Conservation (phyloP, 2,113 vertebrate species). For the Petroica traversi region DNA sequence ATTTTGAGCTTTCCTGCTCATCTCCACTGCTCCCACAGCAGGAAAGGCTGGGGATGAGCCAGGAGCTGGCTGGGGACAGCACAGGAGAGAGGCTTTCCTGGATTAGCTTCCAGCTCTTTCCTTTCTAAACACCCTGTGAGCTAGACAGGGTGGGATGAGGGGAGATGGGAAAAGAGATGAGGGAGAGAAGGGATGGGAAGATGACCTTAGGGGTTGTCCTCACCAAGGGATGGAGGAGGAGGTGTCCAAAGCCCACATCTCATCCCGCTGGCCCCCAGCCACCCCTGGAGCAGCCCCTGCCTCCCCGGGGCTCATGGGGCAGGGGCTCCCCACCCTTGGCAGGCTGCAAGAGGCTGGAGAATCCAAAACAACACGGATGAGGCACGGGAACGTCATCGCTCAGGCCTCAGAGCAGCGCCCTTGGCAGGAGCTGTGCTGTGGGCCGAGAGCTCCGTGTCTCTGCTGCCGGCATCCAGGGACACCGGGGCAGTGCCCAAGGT, state of each 20-base stretch:
- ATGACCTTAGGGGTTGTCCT: not conserved
- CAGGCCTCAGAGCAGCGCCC: not conserved
- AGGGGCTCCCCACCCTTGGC: slow-evolving; percentile 18
- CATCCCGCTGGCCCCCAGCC: not conserved
- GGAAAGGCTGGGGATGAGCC: not conserved
- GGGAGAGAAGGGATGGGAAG: not conserved
- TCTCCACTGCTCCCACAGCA: accelerated
- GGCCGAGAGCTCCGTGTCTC: accelerated
- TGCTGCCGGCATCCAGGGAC: accelerated
- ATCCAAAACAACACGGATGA: not conserved
- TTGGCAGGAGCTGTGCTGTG: not conserved
- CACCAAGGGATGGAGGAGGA: not conserved
- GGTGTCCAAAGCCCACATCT: not conserved
- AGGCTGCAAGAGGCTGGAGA: not conserved
- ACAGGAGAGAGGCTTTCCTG: not conserved
- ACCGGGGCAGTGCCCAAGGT: accelerated
- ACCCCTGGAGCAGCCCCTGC: accelerated
- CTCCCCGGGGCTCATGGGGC: not conserved
- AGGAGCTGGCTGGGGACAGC: not conserved
- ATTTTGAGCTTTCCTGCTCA: not conserved
- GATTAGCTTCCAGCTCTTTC: not conserved
- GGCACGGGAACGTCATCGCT: accelerated
- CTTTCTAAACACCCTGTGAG: not conserved
- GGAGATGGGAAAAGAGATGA: not conserved
- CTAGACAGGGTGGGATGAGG: not conserved